Percentiles rank a stretch among this genome's conserved stretches.
Conservation (phyloP, 1,140 invertebrate species). For the Drosophila ercepeae region DNA sequence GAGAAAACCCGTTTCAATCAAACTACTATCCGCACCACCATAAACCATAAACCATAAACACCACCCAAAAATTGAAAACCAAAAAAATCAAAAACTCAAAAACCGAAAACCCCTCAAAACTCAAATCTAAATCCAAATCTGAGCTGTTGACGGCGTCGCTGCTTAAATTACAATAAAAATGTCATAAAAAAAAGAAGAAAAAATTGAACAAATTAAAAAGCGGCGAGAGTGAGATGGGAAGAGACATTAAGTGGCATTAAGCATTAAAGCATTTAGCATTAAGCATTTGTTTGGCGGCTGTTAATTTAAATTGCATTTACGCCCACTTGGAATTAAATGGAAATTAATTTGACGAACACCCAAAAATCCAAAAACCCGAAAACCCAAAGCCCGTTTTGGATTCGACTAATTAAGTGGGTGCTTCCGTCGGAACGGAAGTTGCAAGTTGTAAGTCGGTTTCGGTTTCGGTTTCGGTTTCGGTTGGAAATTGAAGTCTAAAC, state of each 20-base stretch:
- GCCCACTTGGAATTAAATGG: conserved; percentile 80
- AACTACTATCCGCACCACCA: conserved; percentile 36
- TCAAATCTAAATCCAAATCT: conserved; percentile 19
- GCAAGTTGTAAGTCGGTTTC: conserved; percentile 41
- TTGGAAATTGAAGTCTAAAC: conserved; percentile 59
- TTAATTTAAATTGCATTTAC: conserved; percentile 81
- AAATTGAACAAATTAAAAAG: conserved; percentile 44
- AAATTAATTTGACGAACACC: conserved; percentile 73
- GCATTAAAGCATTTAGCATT: too few species aligned
- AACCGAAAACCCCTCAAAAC: conserved; percentile 10
- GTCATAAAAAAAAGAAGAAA: conserved; percentile 43
- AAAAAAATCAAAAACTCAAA: conserved; percentile 22
- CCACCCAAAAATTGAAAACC: conserved; percentile 7
- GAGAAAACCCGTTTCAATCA: conserved; percentile 23
- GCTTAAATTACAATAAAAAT: conserved; percentile 66
- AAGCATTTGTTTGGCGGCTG: conserved; percentile 50
- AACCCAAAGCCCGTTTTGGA: too few species aligned
- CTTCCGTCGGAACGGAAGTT: conserved; percentile 73
- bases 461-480: too few species aligned
- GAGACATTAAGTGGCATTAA: conserved; percentile 36
- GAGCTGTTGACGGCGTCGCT: conserved; percentile 9
- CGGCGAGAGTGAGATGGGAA: conserved; percentile 1
- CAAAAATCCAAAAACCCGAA: conserved; percentile 43
- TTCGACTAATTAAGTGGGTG: conserved; percentile 70
- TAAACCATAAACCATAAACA: conserved; percentile 3